A percentile compares a stretch with the other conserved stretches of the same genome.
phyloP scores from a whole-genome alignment of 30 jellyfish, hydroid and myxozoan genomes.

The Hydractinia echinata region DNA sequence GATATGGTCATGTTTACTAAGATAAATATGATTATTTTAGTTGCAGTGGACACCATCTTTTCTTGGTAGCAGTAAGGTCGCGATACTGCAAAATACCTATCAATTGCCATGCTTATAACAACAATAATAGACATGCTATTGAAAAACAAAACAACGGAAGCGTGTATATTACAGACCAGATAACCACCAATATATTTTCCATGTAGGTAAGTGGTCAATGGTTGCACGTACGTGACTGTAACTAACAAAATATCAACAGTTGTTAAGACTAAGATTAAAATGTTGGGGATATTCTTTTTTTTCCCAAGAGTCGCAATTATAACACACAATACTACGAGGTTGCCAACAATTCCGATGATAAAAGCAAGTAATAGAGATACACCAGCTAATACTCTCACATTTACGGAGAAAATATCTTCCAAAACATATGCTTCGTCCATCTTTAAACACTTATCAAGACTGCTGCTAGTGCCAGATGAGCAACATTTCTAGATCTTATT shows the following conservation, averaged over 20 bases:
- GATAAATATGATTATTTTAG: conserved; percentile 10
- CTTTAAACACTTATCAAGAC: not conserved
- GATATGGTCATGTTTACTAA: conserved; percentile 5
- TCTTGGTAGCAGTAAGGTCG: conserved; percentile 78
- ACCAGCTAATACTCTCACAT: conserved; percentile 54
- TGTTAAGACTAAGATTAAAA: conserved; percentile 39
- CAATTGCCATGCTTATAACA: conserved; percentile 47
- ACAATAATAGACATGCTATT: conserved; percentile 42
- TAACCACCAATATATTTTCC: conserved; percentile 60
- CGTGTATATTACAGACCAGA: conserved; percentile 60
- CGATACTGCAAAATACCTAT: conserved; percentile 65
- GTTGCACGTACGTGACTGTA: conserved; percentile 58
- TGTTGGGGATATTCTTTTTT: conserved; percentile 62
- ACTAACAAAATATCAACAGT: conserved; percentile 34
- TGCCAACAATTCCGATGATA: conserved; percentile 66
- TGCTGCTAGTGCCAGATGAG: no score
- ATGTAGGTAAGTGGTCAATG: conserved; percentile 38
- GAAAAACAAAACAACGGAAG: conserved; percentile 44
- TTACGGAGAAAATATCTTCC: conserved; percentile 1
- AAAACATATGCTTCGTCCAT: not conserved
- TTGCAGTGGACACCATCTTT: conserved; percentile 36
- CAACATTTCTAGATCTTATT: no score
- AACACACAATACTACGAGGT: conserved; percentile 43
- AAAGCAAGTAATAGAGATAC: conserved; percentile 44
- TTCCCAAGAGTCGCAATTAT: conserved; percentile 36